Conservation (phyloP, 1,140 invertebrate genomes). For the Epicauta chinensis region DNA sequence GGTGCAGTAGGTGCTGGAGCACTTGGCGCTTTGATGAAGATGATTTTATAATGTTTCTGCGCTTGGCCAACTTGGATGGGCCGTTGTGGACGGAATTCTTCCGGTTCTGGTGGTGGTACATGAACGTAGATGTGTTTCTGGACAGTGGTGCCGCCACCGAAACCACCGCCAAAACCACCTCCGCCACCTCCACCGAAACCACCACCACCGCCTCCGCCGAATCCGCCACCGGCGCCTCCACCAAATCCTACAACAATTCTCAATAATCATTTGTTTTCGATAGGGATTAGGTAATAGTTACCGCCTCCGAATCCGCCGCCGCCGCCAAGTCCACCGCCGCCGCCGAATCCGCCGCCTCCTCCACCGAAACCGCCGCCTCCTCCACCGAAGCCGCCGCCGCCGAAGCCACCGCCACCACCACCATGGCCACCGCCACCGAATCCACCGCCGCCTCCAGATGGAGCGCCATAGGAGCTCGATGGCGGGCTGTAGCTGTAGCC, state of each 20-base stretch:
- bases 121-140: conserved; percentile 85
- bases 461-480: conserved; percentile 41
- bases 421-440: conserved; percentile 18
- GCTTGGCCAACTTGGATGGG: conserved; percentile 53
- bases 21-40: conserved; percentile 83
- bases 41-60: conserved; percentile 86
- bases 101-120: conserved; percentile 61
- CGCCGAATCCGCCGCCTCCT: conserved; percentile 5
- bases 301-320: conserved; percentile 19
- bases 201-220: conserved; percentile 10
- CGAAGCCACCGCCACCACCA: conserved; percentile 22
- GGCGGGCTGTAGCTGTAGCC: conserved; percentile 44
- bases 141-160: conserved; percentile 52
- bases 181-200: conserved; percentile 19
- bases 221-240: conserved; percentile 3
- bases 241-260: not conserved
- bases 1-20: conserved; percentile 73
- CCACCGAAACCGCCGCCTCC: conserved; percentile 21
- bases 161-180: conserved; percentile 32
- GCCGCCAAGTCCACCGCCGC: conserved; percentile 1
- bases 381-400: conserved; percentile 24
- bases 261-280: not conserved
- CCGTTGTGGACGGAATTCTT: conserved; percentile 59
- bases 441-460: conserved; percentile 39
- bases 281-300: not conserved